Evolutionary conservation across 1,140 invertebrate genomes (phyloP).

Genomic region (Chironomus striatipennis): DNA sequence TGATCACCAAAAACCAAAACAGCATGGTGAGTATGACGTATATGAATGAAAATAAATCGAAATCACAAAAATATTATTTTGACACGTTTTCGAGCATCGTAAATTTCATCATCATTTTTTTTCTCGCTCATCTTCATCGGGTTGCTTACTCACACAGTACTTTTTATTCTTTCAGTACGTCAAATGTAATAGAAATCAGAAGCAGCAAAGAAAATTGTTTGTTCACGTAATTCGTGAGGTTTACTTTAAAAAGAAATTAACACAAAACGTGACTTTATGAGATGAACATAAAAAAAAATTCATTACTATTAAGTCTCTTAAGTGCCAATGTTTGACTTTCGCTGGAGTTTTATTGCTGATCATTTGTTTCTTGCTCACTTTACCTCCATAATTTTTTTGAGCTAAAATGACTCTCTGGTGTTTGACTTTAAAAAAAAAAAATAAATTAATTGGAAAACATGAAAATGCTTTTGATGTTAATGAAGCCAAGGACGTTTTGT

Average conservation of each 20-base stretch:
- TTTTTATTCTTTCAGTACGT: not conserved
- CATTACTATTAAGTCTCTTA: not conserved
- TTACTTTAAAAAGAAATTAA: conserved; percentile 10
- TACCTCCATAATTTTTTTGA: too few relatives aligned
- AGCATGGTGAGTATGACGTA: too few relatives aligned
- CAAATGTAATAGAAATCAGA: not conserved
- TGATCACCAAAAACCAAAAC: too few relatives aligned
- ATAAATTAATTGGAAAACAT: too few relatives aligned
- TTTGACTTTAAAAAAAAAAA: too few relatives aligned
- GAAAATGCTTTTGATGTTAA: too few relatives aligned
- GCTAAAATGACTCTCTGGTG: too few relatives aligned
- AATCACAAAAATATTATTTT: not conserved
- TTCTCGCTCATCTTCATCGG: too few relatives aligned
- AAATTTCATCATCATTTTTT: not conserved
- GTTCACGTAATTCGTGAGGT: not conserved
- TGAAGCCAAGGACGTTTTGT: too few relatives aligned
- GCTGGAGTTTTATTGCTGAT: not conserved
- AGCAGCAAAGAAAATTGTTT: too few relatives aligned
- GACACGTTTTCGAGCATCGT: conserved; percentile 4
- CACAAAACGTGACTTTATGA: not conserved
- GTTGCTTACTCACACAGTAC: not conserved
- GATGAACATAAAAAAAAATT: not conserved
- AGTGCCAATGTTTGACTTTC: not conserved
- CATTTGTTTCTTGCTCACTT: too few relatives aligned
- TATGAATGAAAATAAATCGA: too few relatives aligned